Conservation (phyloP, 1,140 invertebrate genomes). For the Drosophila baimaii region DNA sequence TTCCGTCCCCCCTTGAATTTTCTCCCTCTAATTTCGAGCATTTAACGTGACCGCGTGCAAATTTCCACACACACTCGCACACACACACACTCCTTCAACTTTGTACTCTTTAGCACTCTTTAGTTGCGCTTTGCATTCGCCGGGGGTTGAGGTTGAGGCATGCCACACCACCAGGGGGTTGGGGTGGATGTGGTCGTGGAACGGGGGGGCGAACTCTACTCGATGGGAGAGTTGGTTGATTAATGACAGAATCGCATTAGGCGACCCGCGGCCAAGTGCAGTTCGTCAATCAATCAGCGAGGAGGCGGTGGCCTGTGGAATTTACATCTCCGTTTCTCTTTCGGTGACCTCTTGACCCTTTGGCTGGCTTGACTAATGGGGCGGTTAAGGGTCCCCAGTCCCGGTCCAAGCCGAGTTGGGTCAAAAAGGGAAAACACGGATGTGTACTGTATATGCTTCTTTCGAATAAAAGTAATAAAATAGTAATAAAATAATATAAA, state of each 20-base stretch:
- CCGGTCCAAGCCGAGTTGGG: not conserved
- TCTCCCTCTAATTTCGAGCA: conserved; percentile 62
- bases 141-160: not conserved
- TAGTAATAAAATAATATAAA: too few relatives aligned
- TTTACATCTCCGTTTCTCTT: conserved; percentile 21
- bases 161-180: not conserved
- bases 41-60: conserved; percentile 72
- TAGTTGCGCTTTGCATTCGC: conserved; percentile 70
- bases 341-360: conserved; percentile 52
- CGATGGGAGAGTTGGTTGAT: conserved; percentile 30
- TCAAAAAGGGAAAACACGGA: too few relatives aligned
- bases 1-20: not conserved
- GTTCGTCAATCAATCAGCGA: conserved; percentile 59
- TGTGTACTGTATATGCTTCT: too few relatives aligned
- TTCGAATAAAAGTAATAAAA: too few relatives aligned
- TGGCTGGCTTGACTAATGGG: conserved; percentile 34
- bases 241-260: conserved; percentile 63
- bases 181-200: conserved; percentile 3
- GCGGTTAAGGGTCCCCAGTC: conserved; percentile 12
- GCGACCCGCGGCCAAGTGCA: conserved; percentile 30
- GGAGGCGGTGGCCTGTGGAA: conserved; percentile 12
- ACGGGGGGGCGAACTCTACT: conserved; percentile 3
- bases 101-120: conserved; percentile 79
- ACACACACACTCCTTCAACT: conserved; percentile 36
- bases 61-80: conserved; percentile 37